phyloP scores from a whole-genome alignment of 2,797 vertebrate species.

The Sebastiscus albofasciatus region DNA sequence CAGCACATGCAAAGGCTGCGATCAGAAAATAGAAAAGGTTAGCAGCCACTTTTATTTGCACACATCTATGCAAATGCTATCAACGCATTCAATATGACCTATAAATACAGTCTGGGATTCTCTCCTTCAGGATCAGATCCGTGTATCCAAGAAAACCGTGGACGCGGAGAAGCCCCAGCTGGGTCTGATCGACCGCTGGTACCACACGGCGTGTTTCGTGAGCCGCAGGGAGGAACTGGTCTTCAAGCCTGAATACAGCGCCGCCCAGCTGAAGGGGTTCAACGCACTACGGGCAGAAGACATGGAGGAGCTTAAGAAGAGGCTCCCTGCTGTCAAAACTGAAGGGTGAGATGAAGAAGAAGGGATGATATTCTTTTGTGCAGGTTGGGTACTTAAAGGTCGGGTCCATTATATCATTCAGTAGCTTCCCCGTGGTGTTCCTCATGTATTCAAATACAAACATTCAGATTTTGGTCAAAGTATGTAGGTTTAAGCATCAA shows the following conservation, averaged over 20 bases:
- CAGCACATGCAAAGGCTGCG: conserved; percentile 96
- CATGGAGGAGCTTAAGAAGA: conserved; percentile 92
- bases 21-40: conserved; percentile 98
- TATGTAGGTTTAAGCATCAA: too few relatives aligned
- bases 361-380: neutral
- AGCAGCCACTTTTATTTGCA: neutral
- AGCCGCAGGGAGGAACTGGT: conserved; percentile 88
- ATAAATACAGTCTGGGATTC: neutral
- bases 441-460: too few relatives aligned
- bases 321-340: conserved; percentile 88
- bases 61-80: neutral
- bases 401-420: neutral
- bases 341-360: conserved; percentile 87
- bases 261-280: conserved; percentile 91
- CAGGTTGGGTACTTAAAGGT: neutral
- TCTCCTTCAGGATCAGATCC: conserved; percentile 89
- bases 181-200: conserved; percentile 98
- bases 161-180: conserved; percentile 95
- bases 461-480: too few relatives aligned
- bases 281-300: conserved; percentile 86
- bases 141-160: conserved; percentile 95
- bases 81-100: neutral
- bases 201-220: conserved; percentile 94
- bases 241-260: conserved; percentile 88
- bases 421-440: too few relatives aligned